These are phyloP conservation scores for Aspidapion aeneum DNA, from an alignment of 2,888 invertebrate species.

Conservation along the genomic window DNA sequence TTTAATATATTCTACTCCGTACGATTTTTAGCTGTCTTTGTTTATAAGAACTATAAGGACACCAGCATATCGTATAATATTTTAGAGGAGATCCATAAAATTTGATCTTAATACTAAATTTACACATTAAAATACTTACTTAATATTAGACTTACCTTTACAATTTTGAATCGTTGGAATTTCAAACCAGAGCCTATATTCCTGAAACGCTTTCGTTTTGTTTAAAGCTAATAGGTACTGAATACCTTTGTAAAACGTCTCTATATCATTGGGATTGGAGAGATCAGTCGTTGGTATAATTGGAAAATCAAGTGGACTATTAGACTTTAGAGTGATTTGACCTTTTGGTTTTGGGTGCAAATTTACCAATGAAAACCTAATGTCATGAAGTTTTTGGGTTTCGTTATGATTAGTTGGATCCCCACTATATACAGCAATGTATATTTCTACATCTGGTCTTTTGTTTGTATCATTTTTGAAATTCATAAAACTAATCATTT, in stretches of 20 bases:
- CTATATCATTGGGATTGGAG: constrained; percentile 54
- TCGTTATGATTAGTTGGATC: not conserved
- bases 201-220: constrained; percentile 48
- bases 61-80: too few species aligned
- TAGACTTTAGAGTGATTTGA: constrained; percentile 61
- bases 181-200: not conserved
- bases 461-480: not conserved
- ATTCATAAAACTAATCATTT: not conserved
- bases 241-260: constrained; percentile 43
- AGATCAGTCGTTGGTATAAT: constrained; percentile 79
- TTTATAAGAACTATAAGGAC: too few species aligned
- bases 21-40: too few species aligned
- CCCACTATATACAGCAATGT: not conserved
- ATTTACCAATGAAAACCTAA: not conserved
- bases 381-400: not conserved
- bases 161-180: not conserved
- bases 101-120: too few species aligned
- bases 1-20: too few species aligned
- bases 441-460: not conserved
- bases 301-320: constrained; percentile 68
- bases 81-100: too few species aligned
- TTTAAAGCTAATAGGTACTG: constrained; percentile 52
- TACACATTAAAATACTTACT: too few species aligned
- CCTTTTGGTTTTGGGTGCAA: constrained; percentile 70
- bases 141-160: too few species aligned